Evolutionary conservation across 2,797 vertebrate genomes (phyloP), one percentile per base, ranked within the genome.

Genomic region (Craterocephalus amniculus): DNA sequence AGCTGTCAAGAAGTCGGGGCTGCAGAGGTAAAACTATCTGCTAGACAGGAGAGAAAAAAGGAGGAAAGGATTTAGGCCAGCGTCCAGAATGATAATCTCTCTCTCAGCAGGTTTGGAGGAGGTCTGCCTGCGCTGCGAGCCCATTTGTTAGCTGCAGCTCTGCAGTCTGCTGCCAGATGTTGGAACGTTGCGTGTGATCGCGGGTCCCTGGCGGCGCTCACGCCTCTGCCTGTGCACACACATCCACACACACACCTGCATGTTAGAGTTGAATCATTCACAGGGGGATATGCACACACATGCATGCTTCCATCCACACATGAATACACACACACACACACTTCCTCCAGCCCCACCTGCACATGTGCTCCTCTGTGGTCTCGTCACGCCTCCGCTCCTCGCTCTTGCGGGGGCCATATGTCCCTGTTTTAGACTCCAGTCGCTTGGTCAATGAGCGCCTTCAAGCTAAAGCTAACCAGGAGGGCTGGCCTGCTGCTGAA

Each of bases 141-240:
- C 78, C 86, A 80, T 84, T 83, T 84, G 77, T 83, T 81, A 48
- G 79, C 84, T 76, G 74, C 77, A 76, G 81, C 83, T 63, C 68
- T 62, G 76, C 80, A 74, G 76, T 85, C 80, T 29, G 83, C 78
- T 81, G 83, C 93, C 94, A 95, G 94, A 94, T 95, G 93, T 94
- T 89, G 84, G 82, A 88, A 67, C 58, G 73, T 90, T 89, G 91
- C 86, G 84, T 93, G 93, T 92, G 89, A 91, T 92, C 66, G 77
- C 76, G 22, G 73, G 84, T 92, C 93, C 90, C 91, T 59, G 62
- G 90, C 79, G 90, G 75, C 24, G 72, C 82, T 87, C 80, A 68
- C 70, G 66, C 87, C 79, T 88, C 83, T 74, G 86, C 83, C 31
- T 74, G 64, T 58, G 63, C 78, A 45, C 75, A 67, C 85, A 65